These are phyloP conservation scores for Chanos chanos DNA, from an alignment of 2,797 vertebrate species.

Conservation along the genomic window DNA sequence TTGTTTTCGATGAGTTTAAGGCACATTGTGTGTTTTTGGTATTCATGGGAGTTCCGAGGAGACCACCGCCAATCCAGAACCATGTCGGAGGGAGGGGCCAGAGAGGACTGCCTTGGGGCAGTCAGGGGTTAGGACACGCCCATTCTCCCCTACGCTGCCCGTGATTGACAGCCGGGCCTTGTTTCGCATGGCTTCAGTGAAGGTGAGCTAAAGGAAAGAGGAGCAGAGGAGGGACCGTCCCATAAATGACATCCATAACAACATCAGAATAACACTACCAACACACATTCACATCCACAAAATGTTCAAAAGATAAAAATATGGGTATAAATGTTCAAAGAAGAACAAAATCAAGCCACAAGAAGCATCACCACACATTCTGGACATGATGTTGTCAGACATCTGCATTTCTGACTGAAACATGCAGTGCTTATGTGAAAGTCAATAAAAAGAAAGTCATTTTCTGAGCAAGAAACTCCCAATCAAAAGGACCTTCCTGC, in stretches of 20 bases:
- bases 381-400: conserved; percentile 74
- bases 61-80: conserved; percentile 94
- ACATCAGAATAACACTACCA: conserved; percentile 22
- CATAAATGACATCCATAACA: conserved; percentile 40
- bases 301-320: conserved; percentile 31
- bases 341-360: conserved; percentile 45
- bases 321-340: conserved; percentile 4
- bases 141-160: conserved; percentile 94
- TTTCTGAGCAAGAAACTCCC: too few relatives aligned
- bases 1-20: conserved; percentile 70
- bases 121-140: conserved; percentile 91
- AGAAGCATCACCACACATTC: conserved; percentile 71
- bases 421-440: conserved; percentile 56
- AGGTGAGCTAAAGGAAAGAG: conserved; percentile 83
- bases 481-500: too few relatives aligned
- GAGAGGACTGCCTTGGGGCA: conserved; percentile 94
- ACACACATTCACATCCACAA: conserved; percentile 35
- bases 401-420: conserved; percentile 87
- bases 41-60: conserved; percentile 98
- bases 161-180: conserved; percentile 99
- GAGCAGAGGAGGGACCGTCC: conserved; percentile 51
- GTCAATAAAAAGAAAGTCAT: too few relatives aligned
- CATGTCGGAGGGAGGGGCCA: conserved; percentile 89
- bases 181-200: conserved; percentile 99
- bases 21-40: conserved; percentile 98